phyloP scores from a whole-genome alignment of 2,888 invertebrate genomes.

The Phalangium opilio region DNA sequence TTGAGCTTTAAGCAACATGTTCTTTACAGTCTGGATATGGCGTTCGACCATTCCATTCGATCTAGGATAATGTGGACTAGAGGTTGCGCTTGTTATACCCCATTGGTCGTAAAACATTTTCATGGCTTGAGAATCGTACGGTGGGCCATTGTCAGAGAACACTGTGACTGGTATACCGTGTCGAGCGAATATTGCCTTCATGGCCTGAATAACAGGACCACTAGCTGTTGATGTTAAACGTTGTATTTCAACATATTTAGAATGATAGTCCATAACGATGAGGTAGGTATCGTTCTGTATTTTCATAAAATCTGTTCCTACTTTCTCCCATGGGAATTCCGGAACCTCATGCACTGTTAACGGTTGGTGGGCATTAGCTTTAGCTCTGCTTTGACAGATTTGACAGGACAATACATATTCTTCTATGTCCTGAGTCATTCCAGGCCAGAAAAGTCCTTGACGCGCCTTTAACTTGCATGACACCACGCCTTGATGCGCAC shows the following conservation, averaged over 20 bases:
- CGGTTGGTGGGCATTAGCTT: constrained; percentile 1
- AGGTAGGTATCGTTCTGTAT: background rate
- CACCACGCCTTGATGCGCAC: constrained; percentile 2
- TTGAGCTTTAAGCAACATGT: constrained; percentile 3
- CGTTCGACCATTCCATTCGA: constrained; percentile 4
- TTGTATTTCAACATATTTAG: constrained; percentile 5
- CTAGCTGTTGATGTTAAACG: background rate
- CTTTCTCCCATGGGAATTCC: background rate
- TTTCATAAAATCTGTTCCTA: background rate
- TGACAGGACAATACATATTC: background rate
- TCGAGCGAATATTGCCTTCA: constrained; percentile 5
- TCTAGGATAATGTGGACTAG: constrained; percentile 2
- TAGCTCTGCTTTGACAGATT: constrained; percentile 2
- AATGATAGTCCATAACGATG: constrained; percentile 5
- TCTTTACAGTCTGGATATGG: constrained; percentile 1
- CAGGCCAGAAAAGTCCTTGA: constrained; percentile 4
- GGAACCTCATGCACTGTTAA: background rate
- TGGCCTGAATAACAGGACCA: constrained; percentile 3
- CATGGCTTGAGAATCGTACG: constrained; percentile 1
- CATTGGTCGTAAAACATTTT: background rate
- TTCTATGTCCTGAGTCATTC: constrained; percentile 1
- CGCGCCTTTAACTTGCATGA: constrained; percentile 2
- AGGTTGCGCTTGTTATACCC: constrained; percentile 1
- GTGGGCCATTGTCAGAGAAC: constrained; percentile 1
- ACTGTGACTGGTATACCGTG: constrained; percentile 3